These are phyloP conservation scores for Labroides dimidiatus DNA, from an alignment of 2,797 vertebrate genomes.

Conservation along the genomic window DNA sequence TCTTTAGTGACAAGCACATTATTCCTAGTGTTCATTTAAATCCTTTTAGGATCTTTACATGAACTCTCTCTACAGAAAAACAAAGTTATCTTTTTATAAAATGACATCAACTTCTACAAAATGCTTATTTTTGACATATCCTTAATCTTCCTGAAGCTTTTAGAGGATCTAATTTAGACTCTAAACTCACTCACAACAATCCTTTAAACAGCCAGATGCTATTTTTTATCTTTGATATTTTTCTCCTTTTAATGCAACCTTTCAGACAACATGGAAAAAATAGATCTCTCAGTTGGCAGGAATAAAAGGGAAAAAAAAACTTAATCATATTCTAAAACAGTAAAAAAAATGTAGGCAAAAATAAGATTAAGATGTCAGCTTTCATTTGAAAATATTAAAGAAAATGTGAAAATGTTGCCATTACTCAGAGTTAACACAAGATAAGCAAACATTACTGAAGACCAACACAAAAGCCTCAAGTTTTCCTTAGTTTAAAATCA, in stretches of 20 bases:
- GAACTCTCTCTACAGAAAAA: conserved; percentile 3
- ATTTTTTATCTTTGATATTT: neutral
- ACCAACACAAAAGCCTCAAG: neutral
- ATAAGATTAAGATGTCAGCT: too few relatives aligned
- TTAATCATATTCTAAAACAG: neutral
- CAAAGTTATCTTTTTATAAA: conserved; percentile 20
- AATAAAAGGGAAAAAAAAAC: neutral
- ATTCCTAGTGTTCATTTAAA: neutral
- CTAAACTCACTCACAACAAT: neutral
- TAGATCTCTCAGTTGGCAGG: neutral
- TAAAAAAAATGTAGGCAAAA: neutral
- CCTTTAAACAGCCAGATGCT: conserved; percentile 2
- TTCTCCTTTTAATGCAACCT: neutral
- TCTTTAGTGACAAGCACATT: neutral
- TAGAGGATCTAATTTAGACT: conserved; percentile 8
- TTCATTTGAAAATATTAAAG: too few relatives aligned
- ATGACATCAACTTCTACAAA: conserved; percentile 50
- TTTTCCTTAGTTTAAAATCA: conserved; percentile 9
- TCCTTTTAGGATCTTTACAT: neutral
- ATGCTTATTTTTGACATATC: neutral
- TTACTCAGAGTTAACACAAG: too few relatives aligned
- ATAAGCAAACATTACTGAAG: too few relatives aligned
- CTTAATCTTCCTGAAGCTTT: neutral
- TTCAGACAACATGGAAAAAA: neutral
- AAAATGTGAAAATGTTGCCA: too few relatives aligned